Conservation (phyloP, 1,140 invertebrate species). For the Ephestia elutella region DNA sequence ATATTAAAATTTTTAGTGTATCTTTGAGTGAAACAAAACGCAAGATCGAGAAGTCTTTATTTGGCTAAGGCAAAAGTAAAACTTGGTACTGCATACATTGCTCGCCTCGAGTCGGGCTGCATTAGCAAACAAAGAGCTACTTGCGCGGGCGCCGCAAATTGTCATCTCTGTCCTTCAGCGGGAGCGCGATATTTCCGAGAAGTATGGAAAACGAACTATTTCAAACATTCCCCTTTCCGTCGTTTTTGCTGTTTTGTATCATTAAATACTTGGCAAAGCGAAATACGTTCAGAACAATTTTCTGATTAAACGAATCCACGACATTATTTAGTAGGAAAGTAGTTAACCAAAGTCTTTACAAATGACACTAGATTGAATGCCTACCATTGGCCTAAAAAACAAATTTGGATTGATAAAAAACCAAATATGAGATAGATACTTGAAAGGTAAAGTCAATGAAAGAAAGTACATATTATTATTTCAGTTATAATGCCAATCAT, state of each 20-base stretch:
- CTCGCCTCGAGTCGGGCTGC: background rate
- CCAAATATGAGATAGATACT: no score
- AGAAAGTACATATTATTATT: no score
- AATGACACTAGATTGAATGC: background rate
- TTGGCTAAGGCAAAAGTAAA: background rate
- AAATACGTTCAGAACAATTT: background rate
- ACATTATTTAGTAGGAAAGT: background rate
- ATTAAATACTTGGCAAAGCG: background rate
- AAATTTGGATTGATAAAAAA: no score
- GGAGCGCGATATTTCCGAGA: slow-evolving; percentile 17
- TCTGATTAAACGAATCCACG: background rate
- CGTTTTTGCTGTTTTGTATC: background rate
- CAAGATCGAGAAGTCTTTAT: background rate
- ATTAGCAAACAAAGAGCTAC: slow-evolving; percentile 2
- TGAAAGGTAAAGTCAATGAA: no score
- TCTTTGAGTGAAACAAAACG: background rate
- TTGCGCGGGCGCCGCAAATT: background rate
- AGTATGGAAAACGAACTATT: slow-evolving; percentile 22
- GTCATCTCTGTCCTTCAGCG: background rate
- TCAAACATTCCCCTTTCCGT: slow-evolving; percentile 7
- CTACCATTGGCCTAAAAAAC: no score
- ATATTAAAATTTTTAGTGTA: no score
- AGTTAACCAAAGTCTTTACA: background rate
- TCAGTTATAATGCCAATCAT: background rate
- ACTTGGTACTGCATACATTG: background rate